A percentile compares a stretch with the other conserved stretches of the same genome.
phyloP scores from a whole-genome alignment of 2,888 invertebrate genomes.

The Nomada flava region DNA sequence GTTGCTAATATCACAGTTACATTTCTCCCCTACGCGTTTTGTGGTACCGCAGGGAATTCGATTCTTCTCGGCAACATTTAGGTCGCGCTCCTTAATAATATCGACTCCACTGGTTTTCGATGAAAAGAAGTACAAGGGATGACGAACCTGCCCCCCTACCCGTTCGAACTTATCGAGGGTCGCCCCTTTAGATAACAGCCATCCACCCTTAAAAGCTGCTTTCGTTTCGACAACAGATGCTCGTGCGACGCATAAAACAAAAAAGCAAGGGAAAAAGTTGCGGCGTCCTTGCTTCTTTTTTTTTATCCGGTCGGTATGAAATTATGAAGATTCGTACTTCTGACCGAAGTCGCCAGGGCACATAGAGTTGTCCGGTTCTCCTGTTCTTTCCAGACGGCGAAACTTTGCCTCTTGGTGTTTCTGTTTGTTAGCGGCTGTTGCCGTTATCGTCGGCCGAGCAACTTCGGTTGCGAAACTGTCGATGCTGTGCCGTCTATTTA shows the following conservation, averaged over 20 bases:
- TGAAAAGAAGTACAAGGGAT: neutral
- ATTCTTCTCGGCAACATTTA: neutral
- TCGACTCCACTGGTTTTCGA: neutral
- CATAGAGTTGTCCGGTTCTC: slow-evolving; percentile 28
- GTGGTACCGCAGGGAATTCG: no score
- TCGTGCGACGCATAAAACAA: slow-evolving; percentile 6
- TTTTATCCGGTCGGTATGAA: slow-evolving; percentile 9
- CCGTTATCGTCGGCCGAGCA: slow-evolving; percentile 64
- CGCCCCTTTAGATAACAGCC: neutral
- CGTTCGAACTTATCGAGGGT: neutral
- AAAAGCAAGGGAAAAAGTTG: neutral
- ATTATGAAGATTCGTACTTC: slow-evolving; percentile 40
- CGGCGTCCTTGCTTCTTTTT: neutral
- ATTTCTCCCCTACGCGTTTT: slow-evolving; percentile 8
- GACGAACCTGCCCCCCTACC: neutral
- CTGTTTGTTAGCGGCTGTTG: slow-evolving; percentile 45
- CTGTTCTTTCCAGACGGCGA: slow-evolving; percentile 43
- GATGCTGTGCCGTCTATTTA: slow-evolving; percentile 73
- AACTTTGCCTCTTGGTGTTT: slow-evolving; percentile 54
- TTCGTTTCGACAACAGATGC: slow-evolving; percentile 15
- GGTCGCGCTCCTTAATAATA: neutral
- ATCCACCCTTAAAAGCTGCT: slow-evolving; percentile 7
- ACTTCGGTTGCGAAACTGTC: slow-evolving; percentile 73
- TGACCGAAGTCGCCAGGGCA: slow-evolving; percentile 58
- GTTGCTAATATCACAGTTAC: slow-evolving; percentile 42